Evolutionary conservation across 2,113 vertebrate genomes (phyloP).

Genomic region (Trogon surrucura): DNA sequence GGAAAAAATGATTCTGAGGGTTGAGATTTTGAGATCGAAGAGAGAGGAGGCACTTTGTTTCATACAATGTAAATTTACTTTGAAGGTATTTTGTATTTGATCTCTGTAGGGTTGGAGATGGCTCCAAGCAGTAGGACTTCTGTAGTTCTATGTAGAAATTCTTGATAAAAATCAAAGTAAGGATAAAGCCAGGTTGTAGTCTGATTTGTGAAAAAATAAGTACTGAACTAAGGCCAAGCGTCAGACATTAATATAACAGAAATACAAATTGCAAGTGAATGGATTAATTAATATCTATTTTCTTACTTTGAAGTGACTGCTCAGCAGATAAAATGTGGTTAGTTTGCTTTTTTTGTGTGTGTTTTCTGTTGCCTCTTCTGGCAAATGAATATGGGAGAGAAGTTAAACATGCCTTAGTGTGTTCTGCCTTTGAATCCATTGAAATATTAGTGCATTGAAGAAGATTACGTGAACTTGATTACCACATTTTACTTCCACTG

Average conservation of each 20-base stretch:
- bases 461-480: constrained; percentile 33
- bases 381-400: neutral
- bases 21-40: neutral
- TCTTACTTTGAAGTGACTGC: accelerated
- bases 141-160: neutral
- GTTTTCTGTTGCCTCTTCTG: neutral
- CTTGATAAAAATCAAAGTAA: neutral
- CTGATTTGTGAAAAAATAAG: neutral
- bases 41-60: neutral
- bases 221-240: neutral
- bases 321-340: neutral
- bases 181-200: neutral
- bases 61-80: neutral
- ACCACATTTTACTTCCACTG: constrained; percentile 25
- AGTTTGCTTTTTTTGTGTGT: neutral
- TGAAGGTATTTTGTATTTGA: accelerated
- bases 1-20: neutral
- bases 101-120: accelerated
- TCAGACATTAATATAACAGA: neutral
- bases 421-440: neutral
- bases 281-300: neutral
- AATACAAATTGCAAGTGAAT: neutral
- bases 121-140: neutral
- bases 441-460: constrained; percentile 14
- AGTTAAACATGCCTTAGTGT: neutral